phyloP scores from a whole-genome alignment of 2,797 vertebrate genomes.

The Mormyrops boulengeri region DNA sequence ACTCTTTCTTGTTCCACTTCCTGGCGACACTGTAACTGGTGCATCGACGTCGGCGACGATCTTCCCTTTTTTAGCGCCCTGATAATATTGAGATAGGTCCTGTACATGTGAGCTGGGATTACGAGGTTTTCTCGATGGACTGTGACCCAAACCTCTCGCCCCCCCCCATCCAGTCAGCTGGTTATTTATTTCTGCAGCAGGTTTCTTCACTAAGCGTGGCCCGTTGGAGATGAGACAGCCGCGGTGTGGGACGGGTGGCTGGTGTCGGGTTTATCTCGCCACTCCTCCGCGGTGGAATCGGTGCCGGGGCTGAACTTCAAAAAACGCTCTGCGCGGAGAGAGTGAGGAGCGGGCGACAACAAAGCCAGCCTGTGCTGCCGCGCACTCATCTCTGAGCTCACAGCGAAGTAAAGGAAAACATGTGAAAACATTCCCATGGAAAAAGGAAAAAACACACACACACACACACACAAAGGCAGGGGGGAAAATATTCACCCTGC shows the following conservation, averaged over 20 bases:
- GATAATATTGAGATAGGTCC: background rate
- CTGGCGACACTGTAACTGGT: background rate
- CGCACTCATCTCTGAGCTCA: constrained; percentile 23
- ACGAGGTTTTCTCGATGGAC: background rate
- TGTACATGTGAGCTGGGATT: background rate
- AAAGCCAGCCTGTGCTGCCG: constrained; percentile 18
- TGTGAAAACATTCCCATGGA: constrained; percentile 6
- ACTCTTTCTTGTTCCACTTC: background rate
- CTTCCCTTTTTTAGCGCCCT: background rate
- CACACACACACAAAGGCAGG: background rate
- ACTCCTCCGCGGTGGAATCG: constrained; percentile 8
- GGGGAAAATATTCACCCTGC: background rate
- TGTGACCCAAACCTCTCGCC: background rate
- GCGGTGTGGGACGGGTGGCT: constrained; percentile 8
- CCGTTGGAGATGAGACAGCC: background rate
- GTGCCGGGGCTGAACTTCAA: constrained; percentile 26
- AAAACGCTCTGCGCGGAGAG: constrained; percentile 25
- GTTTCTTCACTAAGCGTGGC: constrained; percentile 9
- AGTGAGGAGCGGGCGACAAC: constrained; percentile 28
- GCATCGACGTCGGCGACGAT: background rate
- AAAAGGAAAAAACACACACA: constrained; percentile 11
- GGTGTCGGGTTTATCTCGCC: constrained; percentile 11
- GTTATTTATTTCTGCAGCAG: constrained; percentile 25
- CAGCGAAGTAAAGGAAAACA: constrained; percentile 17
- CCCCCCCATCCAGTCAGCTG: constrained; percentile 21